Conservation (phyloP, 2,888 invertebrate species). For the Ophion ellenae region DNA sequence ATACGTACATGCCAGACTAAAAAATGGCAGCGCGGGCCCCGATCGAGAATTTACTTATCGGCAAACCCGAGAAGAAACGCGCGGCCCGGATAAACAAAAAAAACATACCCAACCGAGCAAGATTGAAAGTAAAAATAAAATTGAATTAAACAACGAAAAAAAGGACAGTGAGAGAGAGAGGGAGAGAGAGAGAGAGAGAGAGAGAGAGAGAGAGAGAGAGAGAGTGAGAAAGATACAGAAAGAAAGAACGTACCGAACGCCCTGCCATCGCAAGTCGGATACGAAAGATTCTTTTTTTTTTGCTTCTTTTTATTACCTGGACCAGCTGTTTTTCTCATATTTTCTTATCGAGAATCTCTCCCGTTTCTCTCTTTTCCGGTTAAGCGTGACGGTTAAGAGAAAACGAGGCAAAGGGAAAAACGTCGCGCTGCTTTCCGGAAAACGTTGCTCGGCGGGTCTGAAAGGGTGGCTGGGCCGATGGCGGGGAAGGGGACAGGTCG, state of each 20-base stretch:
- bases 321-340: slow-evolving; percentile 22
- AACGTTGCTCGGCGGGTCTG: too few relatives aligned
- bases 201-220: neutral
- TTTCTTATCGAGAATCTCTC: slow-evolving; percentile 50
- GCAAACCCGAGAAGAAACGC: slow-evolving; percentile 35
- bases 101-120: slow-evolving; percentile 44
- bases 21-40: slow-evolving; percentile 10
- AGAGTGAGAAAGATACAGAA: too few relatives aligned
- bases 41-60: slow-evolving; percentile 61
- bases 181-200: too few relatives aligned
- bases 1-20: too few relatives aligned
- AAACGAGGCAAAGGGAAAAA: slow-evolving; percentile 34
- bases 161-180: too few relatives aligned
- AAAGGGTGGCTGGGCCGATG: too few relatives aligned
- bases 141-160: slow-evolving; percentile 58
- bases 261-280: too few relatives aligned
- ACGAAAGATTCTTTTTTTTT: slow-evolving; percentile 43
- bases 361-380: slow-evolving; percentile 56
- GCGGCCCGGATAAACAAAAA: slow-evolving; percentile 61
- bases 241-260: too few relatives aligned
- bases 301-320: slow-evolving; percentile 2
- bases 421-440: slow-evolving; percentile 50
- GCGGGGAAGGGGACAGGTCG: neutral
- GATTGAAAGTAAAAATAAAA: slow-evolving; percentile 10
- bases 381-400: slow-evolving; percentile 65